Evolutionary conservation across 92 coral and sea anemone genomes (phyloP).

Genomic region (Muricea muricata): DNA sequence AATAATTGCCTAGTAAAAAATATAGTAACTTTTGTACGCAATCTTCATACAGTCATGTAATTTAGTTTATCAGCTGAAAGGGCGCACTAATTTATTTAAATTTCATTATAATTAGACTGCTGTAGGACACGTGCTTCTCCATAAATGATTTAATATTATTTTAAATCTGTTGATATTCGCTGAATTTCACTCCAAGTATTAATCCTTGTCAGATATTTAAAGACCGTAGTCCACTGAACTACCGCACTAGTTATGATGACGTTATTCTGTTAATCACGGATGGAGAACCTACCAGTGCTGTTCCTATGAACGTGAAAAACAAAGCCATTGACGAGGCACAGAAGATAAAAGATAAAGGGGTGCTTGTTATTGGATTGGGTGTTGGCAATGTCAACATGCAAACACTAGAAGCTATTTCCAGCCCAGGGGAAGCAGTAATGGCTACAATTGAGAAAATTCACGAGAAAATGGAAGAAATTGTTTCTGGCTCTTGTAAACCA

Average conservation of each 20-base stretch:
- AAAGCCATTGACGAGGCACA: background rate
- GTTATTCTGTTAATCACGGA: constrained; percentile 6
- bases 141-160: too few species aligned
- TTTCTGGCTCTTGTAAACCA: background rate
- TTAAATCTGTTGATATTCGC: too few species aligned
- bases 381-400: background rate
- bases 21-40: too few species aligned
- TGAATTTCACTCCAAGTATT: background rate
- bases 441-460: background rate
- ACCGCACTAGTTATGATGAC: background rate
- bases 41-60: too few species aligned
- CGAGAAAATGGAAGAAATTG: background rate
- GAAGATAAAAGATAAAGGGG: background rate
- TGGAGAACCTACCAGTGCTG: background rate
- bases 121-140: too few species aligned
- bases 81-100: too few species aligned
- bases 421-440: background rate
- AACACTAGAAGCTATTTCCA: background rate
- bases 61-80: too few species aligned
- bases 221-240: background rate
- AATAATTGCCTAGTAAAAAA: too few species aligned
- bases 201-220: background rate
- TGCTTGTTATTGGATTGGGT: background rate
- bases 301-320: background rate
- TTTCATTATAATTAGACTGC: too few species aligned